Percentiles rank a stretch among this genome's conserved stretches.
Conservation (phyloP, 1,140 invertebrate genomes). For the Cydia strobilella region DNA sequence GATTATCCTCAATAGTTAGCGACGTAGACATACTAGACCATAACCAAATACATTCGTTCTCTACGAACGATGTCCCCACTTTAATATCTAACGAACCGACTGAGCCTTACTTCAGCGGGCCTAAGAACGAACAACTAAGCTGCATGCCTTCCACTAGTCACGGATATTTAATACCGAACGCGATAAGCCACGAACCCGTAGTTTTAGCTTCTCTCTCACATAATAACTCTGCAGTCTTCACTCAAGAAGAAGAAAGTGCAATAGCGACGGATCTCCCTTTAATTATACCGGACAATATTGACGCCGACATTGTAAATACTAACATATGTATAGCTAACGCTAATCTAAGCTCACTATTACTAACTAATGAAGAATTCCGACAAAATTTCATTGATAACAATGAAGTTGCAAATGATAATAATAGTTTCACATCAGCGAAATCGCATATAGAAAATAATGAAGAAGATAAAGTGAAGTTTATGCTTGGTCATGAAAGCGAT, state of each 20-base stretch:
- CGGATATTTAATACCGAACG: constrained; percentile 81
- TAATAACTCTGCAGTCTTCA: constrained; percentile 72
- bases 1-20: constrained; percentile 68
- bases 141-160: constrained; percentile 79
- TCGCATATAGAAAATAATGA: constrained; percentile 51
- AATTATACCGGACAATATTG: constrained; percentile 72
- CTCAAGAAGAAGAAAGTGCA: constrained; percentile 62
- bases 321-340: constrained; percentile 84
- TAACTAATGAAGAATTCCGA: constrained; percentile 77
- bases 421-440: constrained; percentile 59
- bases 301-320: constrained; percentile 66
- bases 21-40: constrained; percentile 67
- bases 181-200: constrained; percentile 76
- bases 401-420: constrained; percentile 58
- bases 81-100: constrained; percentile 59
- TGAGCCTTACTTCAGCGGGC: constrained; percentile 57
- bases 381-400: constrained; percentile 53
- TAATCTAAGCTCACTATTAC: constrained; percentile 83
- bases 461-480: constrained; percentile 79
- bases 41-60: constrained; percentile 69
- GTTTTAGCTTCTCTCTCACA: constrained; percentile 72
- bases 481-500: constrained; percentile 76
- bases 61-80: constrained; percentile 72
- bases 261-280: constrained; percentile 60
- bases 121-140: constrained; percentile 65